phyloP scores from a whole-genome alignment of 2,113 vertebrate genomes.

The Lepus europaeus region DNA sequence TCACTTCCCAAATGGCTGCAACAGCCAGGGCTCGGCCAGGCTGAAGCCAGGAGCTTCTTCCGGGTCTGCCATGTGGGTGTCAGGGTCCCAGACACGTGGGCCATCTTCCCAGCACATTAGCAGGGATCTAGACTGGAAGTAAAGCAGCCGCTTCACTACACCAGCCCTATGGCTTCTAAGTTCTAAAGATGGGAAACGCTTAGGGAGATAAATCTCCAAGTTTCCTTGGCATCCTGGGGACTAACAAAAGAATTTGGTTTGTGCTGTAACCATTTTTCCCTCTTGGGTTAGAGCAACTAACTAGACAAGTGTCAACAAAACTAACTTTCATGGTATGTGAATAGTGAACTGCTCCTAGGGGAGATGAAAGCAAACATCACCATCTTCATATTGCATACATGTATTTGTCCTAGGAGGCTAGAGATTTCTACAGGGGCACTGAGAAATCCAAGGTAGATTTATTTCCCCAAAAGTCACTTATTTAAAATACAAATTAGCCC shows the following conservation, averaged over 20 bases:
- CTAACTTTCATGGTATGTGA: neutral
- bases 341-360: neutral
- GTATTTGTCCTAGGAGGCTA: neutral
- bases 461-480: conserved; percentile 19
- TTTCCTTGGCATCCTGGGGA: neutral
- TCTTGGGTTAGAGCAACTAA: neutral
- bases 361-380: neutral
- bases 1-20: too few species aligned
- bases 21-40: too few species aligned
- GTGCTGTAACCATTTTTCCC: neutral
- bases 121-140: too few species aligned
- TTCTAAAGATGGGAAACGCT: neutral
- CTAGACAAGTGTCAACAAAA: neutral
- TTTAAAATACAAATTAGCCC: conserved; percentile 48
- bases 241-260: neutral
- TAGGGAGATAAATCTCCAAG: neutral
- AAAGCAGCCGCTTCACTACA: too few species aligned
- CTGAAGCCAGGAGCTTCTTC: too few species aligned
- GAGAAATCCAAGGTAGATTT: neutral
- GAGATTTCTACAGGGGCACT: neutral
- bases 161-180: too few species aligned
- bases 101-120: too few species aligned
- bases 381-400: conserved; percentile 5
- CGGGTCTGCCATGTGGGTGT: too few species aligned
- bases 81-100: too few species aligned